Conservation (phyloP, 2,113 vertebrate species). For the Theristicus caerulescens region DNA sequence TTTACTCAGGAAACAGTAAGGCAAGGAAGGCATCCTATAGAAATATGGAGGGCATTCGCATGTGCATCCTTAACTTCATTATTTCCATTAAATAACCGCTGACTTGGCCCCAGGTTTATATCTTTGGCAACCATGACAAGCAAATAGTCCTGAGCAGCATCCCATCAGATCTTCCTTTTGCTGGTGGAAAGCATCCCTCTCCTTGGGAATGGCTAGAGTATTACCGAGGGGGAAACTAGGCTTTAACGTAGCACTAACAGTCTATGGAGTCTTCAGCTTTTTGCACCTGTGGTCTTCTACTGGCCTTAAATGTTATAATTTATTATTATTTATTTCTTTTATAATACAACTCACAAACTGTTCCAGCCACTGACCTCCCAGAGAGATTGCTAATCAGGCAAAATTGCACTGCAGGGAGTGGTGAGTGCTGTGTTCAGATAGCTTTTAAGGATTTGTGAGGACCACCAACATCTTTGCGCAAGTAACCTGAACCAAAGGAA, state of each 20-base stretch:
- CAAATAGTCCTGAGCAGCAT: not conserved
- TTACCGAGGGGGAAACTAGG: not conserved
- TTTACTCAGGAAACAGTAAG: not conserved
- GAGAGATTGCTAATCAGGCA: not conserved
- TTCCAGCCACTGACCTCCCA: conserved; percentile 16
- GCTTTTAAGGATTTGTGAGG: not conserved
- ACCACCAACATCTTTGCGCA: conserved; percentile 32
- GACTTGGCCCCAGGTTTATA: not conserved
- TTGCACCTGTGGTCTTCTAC: not conserved
- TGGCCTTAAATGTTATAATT: not conserved
- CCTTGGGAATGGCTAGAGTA: not conserved
- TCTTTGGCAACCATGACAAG: not conserved
- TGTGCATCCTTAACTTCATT: not conserved
- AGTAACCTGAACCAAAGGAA: conserved; percentile 22
- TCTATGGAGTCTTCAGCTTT: not conserved
- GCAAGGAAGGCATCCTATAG: not conserved
- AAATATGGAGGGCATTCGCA: not conserved
- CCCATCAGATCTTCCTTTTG: not conserved
- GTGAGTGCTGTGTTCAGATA: not conserved
- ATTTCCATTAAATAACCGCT: not conserved
- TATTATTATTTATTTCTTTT: not conserved
- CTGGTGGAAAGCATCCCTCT: not conserved
- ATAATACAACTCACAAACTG: not conserved
- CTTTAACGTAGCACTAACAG: not conserved
- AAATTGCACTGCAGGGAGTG: not conserved